Evolutionary conservation across 2,113 vertebrate species (phyloP), one percentile per base, ranked within the genome.

Genomic region (Phainopepla nitens): DNA sequence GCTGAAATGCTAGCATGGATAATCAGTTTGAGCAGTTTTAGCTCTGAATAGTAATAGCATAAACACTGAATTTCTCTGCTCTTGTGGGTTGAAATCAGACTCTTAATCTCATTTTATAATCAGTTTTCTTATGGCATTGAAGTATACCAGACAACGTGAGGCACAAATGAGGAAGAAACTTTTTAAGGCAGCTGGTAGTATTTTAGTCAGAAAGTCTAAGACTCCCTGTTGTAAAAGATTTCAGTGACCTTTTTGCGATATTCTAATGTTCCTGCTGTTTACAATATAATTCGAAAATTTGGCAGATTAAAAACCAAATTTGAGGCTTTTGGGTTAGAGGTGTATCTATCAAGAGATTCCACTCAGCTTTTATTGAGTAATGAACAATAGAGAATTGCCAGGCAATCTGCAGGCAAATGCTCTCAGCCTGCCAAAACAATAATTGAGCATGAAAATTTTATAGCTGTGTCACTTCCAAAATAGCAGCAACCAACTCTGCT

Each of bases 391-490:
- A 94, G 94, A 96, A 96, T 96, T 90, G 65, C 88, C 53, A 53
- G 87, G 88, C 92, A 94, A 87, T 94, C 94, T 96, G 82, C 76
- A 92, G 82, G 88, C 76, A 14, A 66, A 60, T 0, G 1, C 75
- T 93, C 82, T 92, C 82, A 90, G 49, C 57, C 86, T 90, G 92
- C 94, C 94, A 97, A 89, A 94, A 87, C 85, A 92, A 85, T 95
- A 94, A 97, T 90, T 95, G 93, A 84, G 77, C 93, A 94, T 96
- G 90, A 95, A 96, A 88, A 93, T 94, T 92, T 96, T 93, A 81
- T 95, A 84, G 86, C 70, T 93, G 27, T 92, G 65, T 82, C 4
- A 0, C 85, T 84, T 94, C 93, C 88, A 96, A 94, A 96, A 93
- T 87, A 96, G 90, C 88, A 96, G 92, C 88, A 92, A 82, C 82